These are phyloP conservation scores for Loxodonta africana DNA, from an alignment of 2,113 vertebrate genomes.

Conservation along the genomic window DNA sequence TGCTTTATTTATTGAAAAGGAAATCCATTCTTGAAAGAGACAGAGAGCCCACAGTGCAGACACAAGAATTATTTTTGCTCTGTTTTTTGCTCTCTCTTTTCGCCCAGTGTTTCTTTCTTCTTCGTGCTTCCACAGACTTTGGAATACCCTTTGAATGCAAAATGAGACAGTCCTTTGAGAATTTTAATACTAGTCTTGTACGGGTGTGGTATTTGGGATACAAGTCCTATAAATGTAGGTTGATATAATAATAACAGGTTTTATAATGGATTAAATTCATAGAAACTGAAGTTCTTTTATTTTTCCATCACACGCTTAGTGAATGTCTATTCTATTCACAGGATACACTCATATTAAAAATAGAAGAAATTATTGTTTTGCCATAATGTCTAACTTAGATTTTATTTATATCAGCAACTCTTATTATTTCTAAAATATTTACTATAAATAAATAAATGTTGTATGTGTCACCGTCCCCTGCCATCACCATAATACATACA, in stretches of 20 bases:
- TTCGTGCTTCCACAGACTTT: slow-evolving; percentile 67
- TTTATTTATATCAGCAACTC: not conserved
- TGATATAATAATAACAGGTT: slow-evolving; percentile 27
- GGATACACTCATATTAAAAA: slow-evolving; percentile 14
- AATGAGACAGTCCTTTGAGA: slow-evolving; percentile 53
- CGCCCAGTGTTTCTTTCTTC: slow-evolving; percentile 60
- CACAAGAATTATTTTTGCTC: slow-evolving; percentile 69
- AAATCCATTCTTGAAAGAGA: slow-evolving; percentile 62
- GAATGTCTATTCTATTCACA: not conserved
- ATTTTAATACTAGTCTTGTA: slow-evolving; percentile 32
- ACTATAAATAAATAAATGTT: not conserved
- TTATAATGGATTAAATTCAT: not conserved
- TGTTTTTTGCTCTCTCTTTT: slow-evolving; percentile 69
- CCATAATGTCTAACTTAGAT: not conserved
- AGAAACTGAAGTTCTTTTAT: not conserved
- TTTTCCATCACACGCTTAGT: not conserved
- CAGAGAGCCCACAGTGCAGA: not conserved
- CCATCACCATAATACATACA: not conserved
- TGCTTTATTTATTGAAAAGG: slow-evolving; percentile 71
- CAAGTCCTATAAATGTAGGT: slow-evolving; percentile 29
- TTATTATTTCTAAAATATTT: slow-evolving; percentile 61
- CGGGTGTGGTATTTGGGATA: not conserved
- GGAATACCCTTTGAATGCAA: slow-evolving; percentile 70
- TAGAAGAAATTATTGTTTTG: not conserved
- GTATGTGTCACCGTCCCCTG: not conserved